These are phyloP conservation scores for Propithecus perrieri DNA, from an alignment of 2,797 vertebrate species.

Conservation along the genomic window DNA sequence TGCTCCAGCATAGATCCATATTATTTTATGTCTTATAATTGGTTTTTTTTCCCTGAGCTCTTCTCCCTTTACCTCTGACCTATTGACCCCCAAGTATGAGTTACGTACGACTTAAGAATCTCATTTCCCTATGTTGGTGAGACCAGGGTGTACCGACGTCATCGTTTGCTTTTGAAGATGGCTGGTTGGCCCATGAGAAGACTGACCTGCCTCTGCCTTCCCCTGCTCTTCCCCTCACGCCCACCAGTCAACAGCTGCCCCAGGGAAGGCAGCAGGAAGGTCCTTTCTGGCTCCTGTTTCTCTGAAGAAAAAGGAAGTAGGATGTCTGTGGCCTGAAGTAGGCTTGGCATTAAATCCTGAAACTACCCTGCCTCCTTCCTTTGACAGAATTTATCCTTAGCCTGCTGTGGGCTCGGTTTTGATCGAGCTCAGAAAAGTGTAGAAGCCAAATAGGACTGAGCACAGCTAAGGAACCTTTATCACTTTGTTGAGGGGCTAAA, in stretches of 20 bases:
- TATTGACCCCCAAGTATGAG: not conserved
- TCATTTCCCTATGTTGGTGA: not conserved
- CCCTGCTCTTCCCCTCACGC: not conserved
- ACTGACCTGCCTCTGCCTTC: not conserved
- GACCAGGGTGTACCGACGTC: not conserved
- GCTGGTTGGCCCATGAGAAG: not conserved
- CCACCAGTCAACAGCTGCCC: not conserved
- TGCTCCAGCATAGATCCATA: not conserved
- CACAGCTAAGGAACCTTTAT: constrained; percentile 1
- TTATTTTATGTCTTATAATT: constrained; percentile 28
- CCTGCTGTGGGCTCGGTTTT: not conserved
- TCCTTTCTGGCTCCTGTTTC: not conserved
- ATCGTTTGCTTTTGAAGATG: not conserved
- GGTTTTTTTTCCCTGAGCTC: not conserved
- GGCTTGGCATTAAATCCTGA: constrained; percentile 15
- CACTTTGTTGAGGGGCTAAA: constrained; percentile 42
- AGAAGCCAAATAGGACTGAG: constrained; percentile 8
- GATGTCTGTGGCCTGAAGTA: not conserved
- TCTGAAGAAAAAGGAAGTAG: constrained; percentile 36
- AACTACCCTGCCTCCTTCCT: not conserved
- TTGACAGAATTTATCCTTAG: constrained; percentile 20
- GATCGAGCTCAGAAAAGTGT: not conserved
- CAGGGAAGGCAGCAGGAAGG: not conserved
- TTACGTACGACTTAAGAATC: not conserved
- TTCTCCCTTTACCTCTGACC: constrained; percentile 4